phyloP scores from a whole-genome alignment of 2,888 invertebrate species.

The Coelogynopora nodosa region DNA sequence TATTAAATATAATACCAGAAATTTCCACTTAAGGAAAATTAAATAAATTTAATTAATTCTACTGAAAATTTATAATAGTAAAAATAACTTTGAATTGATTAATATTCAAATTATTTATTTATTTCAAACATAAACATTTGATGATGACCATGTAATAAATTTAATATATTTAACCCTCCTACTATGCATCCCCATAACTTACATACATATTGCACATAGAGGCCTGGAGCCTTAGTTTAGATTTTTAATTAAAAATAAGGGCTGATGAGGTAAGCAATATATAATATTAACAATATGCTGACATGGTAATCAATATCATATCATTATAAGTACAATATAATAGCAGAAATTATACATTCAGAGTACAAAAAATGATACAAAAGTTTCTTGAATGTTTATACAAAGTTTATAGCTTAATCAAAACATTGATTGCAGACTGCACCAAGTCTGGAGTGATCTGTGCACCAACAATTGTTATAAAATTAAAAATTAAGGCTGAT shows the following conservation, averaged over 20 bases:
- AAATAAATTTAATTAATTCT: no score
- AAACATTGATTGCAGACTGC: neutral
- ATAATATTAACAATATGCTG: neutral
- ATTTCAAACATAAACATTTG: no score
- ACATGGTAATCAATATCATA: neutral
- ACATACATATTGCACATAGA: neutral
- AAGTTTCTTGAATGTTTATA: neutral
- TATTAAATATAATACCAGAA: no score
- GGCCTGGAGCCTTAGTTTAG: neutral
- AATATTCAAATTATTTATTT: no score
- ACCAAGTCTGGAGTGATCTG: neutral
- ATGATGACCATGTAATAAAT: no score
- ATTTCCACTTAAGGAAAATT: no score
- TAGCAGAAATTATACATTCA: neutral
- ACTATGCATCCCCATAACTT: no score
- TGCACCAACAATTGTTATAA: neutral
- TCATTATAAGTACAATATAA: neutral
- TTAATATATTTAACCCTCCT: no score
- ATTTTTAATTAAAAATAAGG: neutral
- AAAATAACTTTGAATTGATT: no score
- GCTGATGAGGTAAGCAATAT: neutral
- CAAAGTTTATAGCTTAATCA: neutral
- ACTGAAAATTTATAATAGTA: no score
- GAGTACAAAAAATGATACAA: neutral
- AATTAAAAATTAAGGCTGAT: neutral